Percentiles rank a stretch among this genome's conserved stretches.
phyloP scores from a whole-genome alignment of 2,888 invertebrate genomes.

The Meta bourneti region DNA sequence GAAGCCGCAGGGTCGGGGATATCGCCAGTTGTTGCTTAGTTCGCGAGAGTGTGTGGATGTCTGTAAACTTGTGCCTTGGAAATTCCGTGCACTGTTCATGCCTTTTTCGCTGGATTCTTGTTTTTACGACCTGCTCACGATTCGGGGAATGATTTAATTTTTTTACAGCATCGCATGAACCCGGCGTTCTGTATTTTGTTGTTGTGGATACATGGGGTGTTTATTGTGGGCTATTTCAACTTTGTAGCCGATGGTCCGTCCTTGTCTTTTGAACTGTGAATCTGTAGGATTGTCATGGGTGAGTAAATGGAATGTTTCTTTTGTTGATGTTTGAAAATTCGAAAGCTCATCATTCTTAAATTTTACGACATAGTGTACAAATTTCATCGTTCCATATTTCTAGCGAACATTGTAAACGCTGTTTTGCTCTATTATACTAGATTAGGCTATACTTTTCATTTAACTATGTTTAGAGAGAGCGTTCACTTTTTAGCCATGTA shows the following conservation, averaged over 20 bases:
- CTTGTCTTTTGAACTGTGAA: background rate
- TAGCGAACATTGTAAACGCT: too few relatives aligned
- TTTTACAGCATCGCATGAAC: background rate
- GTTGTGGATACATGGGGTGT: constrained; percentile 60
- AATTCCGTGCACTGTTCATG: constrained; percentile 27
- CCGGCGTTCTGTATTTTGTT: constrained; percentile 7
- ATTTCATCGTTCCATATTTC: too few relatives aligned
- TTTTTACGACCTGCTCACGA: constrained; percentile 57
- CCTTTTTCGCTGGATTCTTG: constrained; percentile 14
- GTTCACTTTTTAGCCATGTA: too few relatives aligned
- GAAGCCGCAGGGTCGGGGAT: constrained; percentile 67
- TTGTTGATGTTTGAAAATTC: too few relatives aligned
- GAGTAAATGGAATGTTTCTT: too few relatives aligned
- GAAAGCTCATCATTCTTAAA: too few relatives aligned
- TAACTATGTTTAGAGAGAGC: too few relatives aligned
- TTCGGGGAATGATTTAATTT: constrained; percentile 44
- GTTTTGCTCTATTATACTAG: too few relatives aligned
- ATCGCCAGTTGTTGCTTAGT: constrained; percentile 70
- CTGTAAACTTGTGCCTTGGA: constrained; percentile 70
- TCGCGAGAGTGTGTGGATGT: constrained; percentile 51
- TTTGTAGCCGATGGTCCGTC: background rate
- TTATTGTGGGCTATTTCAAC: constrained; percentile 40
- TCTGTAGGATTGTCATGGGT: constrained; percentile 3
- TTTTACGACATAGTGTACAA: too few relatives aligned
- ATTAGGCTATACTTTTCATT: too few relatives aligned